These are phyloP conservation scores for Rhinichthys osculus DNA, from an alignment of 2,797 vertebrate genomes.

Conservation along the genomic window DNA sequence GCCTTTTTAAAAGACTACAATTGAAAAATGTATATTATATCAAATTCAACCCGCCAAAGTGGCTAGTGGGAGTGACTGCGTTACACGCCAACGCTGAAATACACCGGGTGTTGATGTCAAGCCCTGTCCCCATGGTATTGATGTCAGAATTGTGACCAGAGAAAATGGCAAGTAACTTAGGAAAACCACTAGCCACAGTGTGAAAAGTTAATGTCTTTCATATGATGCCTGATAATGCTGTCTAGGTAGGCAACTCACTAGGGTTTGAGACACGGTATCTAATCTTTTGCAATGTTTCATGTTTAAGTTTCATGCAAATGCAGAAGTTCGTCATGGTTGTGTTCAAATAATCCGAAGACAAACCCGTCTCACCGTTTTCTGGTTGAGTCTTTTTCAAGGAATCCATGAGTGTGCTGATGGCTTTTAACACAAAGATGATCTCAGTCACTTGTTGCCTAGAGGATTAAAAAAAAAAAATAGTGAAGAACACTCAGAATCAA, in stretches of 20 bases:
- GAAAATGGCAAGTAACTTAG: too few species aligned
- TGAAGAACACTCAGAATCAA: background rate
- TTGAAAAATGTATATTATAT: too few species aligned
- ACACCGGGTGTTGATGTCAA: too few species aligned
- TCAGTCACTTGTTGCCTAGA: constrained; percentile 98
- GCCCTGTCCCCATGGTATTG: too few species aligned
- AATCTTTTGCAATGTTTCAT: too few species aligned
- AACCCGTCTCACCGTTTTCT: constrained; percentile 89
- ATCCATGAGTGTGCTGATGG: constrained; percentile 98
- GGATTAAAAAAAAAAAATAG: constrained; percentile 33
- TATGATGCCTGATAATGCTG: background rate
- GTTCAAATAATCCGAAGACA: background rate
- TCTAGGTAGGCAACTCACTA: background rate
- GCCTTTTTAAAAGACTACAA: too few species aligned
- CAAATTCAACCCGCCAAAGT: too few species aligned
- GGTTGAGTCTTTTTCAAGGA: constrained; percentile 98
- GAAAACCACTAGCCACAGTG: too few species aligned
- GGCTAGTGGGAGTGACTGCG: too few species aligned
- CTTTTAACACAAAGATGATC: constrained; percentile 99
- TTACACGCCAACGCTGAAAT: too few species aligned
- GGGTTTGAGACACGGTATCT: background rate
- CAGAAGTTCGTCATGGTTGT: background rate
- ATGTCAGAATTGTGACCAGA: too few species aligned
- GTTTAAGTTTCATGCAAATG: background rate
- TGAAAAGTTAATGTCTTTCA: too few species aligned